Base-by-base conservation (phyloP, 2,797 vertebrate genomes). In the Novumbra hubbsi region DNA sequence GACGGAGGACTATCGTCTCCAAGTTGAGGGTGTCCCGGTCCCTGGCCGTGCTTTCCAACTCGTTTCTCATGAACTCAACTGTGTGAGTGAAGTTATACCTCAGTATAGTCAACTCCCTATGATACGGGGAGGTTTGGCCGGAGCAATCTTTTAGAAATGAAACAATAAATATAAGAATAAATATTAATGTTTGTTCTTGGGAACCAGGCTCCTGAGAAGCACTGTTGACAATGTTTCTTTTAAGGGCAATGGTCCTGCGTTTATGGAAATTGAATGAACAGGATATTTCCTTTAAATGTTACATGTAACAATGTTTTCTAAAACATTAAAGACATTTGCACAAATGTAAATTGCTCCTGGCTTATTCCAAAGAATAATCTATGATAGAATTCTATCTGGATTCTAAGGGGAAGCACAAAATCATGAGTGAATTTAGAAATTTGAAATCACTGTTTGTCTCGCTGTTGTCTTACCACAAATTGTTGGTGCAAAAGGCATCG, bases 1-100 rank as follows among this genome's bases (percentile, higher is more conserved):
- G 66, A 19, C 78, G 78, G 75, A 95, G 81, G 7, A 19, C 1
- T 15, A 85, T 83, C 1, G 75, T 77, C 11, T 94, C 74, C 68
- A 92, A 28, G 38, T 83, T 85, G 0, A 88, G 78, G 34, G 0
- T 52, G 34, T 91, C 84, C 16, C 86, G 87, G 0, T 90, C 78
- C 55, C 76, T 87, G 14, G 55, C 4, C 2, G 71, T 4, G 0
- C 85, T 80, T 0, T 90, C 75, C 9, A 86, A 28, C 9, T 93
- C 86, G 4, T 69, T 55, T 38, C 12, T 87, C 78, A 84, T 79
- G 7, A n/a, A 71, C 16, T 70, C 41, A 0, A 3, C 12, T 3
- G 81, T 88, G 34, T 90, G 89, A 1, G 92, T 93, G 76, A 92
- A 93, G 87, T 94, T 93, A 12, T 83, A 62, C 55, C 85, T 32